A percentile compares a stretch with the other conserved stretches of the same genome.
phyloP scores from a whole-genome alignment of 2,888 invertebrate species.

The Exephanes ischioxanthus region DNA sequence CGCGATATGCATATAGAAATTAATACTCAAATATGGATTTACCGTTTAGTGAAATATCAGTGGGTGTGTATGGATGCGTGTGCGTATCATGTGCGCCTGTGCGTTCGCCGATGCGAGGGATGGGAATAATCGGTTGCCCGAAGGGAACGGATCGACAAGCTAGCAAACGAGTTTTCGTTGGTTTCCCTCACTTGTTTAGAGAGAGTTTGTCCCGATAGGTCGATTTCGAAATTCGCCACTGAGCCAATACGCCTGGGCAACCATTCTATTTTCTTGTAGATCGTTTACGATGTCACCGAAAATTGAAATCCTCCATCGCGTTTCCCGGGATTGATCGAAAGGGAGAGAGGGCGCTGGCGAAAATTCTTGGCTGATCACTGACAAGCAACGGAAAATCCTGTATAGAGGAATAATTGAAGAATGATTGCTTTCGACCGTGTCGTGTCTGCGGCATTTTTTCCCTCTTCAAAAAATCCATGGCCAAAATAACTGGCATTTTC shows the following conservation, averaged over 20 bases:
- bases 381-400: slow-evolving; percentile 31
- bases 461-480: too few relatives aligned
- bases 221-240: slow-evolving; percentile 46
- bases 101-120: neutral
- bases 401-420: too few relatives aligned
- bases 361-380: slow-evolving; percentile 36
- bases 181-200: slow-evolving; percentile 56
- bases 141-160: slow-evolving; percentile 22
- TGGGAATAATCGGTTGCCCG: neutral
- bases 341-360: slow-evolving; percentile 5
- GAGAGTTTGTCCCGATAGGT: slow-evolving; percentile 60
- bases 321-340: slow-evolving; percentile 11
- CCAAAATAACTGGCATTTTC: too few relatives aligned
- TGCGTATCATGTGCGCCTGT: neutral
- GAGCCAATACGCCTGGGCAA: slow-evolving; percentile 48
- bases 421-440: too few relatives aligned
- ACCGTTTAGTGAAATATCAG: slow-evolving; percentile 14
- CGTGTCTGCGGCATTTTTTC: too few relatives aligned
- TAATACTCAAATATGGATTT: slow-evolving; percentile 42
- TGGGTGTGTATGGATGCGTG: neutral
- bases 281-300: slow-evolving; percentile 58
- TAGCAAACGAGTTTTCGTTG: slow-evolving; percentile 49
- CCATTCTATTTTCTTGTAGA: slow-evolving; percentile 58
- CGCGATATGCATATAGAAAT: slow-evolving; percentile 21
- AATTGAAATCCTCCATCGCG: slow-evolving; percentile 24